A percentile compares a stretch with the other conserved stretches of the same genome.
Evolutionary conservation across 2,888 invertebrate species (phyloP).

Genomic region (Ctena decussata): DNA sequence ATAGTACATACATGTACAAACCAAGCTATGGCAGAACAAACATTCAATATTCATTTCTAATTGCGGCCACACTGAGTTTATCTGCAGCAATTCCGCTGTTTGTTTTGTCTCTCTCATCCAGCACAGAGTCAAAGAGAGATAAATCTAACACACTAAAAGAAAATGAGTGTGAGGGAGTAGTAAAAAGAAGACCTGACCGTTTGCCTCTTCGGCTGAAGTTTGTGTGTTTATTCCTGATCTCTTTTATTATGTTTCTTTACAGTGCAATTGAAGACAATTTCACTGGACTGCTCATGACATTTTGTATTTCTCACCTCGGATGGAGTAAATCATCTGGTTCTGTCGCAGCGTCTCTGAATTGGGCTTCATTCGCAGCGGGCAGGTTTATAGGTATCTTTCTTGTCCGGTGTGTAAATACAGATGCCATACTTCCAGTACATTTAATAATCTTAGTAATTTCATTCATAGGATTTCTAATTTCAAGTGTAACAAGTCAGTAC

Average conservation of each 20-base stretch:
- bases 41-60: not conserved
- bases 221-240: not conserved
- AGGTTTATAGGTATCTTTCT: not conserved
- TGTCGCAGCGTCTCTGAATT: not conserved
- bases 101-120: not conserved
- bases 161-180: not conserved
- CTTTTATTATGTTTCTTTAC: not conserved
- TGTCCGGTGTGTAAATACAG: not conserved
- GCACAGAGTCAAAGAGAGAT: not conserved
- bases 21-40: not conserved
- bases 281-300: not conserved
- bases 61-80: not conserved
- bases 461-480: not conserved
- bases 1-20: not conserved
- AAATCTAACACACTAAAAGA: not conserved
- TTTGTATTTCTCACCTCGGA: conserved; percentile 1
- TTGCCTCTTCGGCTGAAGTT: not conserved
- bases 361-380: not conserved
- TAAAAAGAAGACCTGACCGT: not conserved
- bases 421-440: not conserved
- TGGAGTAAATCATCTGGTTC: not conserved
- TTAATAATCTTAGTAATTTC: not conserved
- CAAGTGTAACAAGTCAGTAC: not conserved
- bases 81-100: not conserved
- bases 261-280: conserved; percentile 14